A percentile compares a stretch with the other conserved stretches of the same genome.
Conservation (phyloP, 2,888 invertebrate genomes). For the Apodemia duryi region DNA sequence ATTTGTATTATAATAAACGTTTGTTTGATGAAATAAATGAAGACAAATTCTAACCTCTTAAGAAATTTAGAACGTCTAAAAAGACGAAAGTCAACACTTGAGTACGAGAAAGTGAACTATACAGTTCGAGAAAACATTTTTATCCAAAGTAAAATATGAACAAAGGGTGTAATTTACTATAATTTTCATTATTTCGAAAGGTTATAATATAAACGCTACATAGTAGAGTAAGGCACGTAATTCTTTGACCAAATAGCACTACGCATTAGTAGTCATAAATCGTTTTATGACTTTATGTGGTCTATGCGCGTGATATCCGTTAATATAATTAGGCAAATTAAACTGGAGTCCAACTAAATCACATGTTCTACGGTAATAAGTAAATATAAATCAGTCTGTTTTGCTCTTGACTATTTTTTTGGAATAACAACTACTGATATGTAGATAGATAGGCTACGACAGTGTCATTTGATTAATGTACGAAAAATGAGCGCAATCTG, state of each 20-base stretch:
- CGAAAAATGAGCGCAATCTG: too few species aligned
- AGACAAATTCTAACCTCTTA: neutral
- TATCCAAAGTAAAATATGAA: neutral
- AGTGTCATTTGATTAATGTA: too few species aligned
- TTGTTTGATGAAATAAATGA: too few species aligned
- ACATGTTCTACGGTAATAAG: neutral
- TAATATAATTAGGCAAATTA: neutral
- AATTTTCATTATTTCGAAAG: neutral
- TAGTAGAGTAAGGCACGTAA: slow-evolving; percentile 6
- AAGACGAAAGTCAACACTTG: neutral
- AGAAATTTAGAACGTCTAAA: neutral
- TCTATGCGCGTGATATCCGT: neutral
- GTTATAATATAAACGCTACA: slow-evolving; percentile 4
- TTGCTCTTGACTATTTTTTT: too few species aligned
- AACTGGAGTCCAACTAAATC: neutral
- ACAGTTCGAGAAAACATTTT: neutral
- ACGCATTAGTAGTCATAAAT: slow-evolving; percentile 10
- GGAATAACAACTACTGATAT: too few species aligned
- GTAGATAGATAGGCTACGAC: too few species aligned
- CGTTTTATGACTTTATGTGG: slow-evolving; percentile 9
- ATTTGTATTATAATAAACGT: too few species aligned
- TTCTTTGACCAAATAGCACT: slow-evolving; percentile 8
- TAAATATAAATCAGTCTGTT: too few species aligned
- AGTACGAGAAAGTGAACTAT: neutral
- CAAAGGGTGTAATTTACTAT: neutral